phyloP scores from a whole-genome alignment of 2,888 invertebrate species.

The Polydrusus pterygomalis region DNA sequence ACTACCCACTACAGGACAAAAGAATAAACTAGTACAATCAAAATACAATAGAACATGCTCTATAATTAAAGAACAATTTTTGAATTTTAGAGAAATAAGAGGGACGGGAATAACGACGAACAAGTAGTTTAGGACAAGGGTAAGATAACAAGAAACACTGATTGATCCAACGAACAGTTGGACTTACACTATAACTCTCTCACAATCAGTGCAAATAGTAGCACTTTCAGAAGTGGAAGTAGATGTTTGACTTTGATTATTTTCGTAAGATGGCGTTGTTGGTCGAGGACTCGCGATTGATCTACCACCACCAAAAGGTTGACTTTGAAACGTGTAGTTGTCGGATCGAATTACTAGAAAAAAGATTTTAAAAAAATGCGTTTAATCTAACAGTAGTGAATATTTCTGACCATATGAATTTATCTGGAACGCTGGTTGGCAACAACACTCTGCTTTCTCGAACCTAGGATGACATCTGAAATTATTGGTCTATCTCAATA shows the following conservation, averaged over 20 bases:
- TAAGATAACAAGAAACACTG: conserved; percentile 49
- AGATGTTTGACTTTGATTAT: conserved; percentile 58
- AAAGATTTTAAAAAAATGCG: conserved; percentile 36
- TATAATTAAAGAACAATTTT: not conserved
- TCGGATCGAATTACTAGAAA: conserved; percentile 68
- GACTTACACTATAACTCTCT: conserved; percentile 91
- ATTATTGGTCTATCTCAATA: conserved; percentile 14
- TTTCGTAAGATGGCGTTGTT: conserved; percentile 65
- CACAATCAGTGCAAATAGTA: conserved; percentile 88
- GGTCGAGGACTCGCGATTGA: conserved; percentile 75
- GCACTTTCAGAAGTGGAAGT: conserved; percentile 72
- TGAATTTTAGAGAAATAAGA: too few species aligned
- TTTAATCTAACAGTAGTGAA: not conserved
- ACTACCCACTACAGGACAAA: conserved; percentile 36
- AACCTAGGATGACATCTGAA: not conserved
- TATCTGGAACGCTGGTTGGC: not conserved
- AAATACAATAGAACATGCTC: conserved; percentile 12
- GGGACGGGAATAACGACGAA: not conserved
- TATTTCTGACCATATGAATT: not conserved
- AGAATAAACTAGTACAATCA: not conserved
- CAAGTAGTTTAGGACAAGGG: not conserved
- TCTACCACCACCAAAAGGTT: conserved; percentile 81
- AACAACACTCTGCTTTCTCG: conserved; percentile 5
- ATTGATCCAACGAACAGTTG: conserved; percentile 67
- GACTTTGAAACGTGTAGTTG: conserved; percentile 86